phyloP scores from a whole-genome alignment of 2,888 invertebrate genomes.

The Synergus umbraculus region DNA sequence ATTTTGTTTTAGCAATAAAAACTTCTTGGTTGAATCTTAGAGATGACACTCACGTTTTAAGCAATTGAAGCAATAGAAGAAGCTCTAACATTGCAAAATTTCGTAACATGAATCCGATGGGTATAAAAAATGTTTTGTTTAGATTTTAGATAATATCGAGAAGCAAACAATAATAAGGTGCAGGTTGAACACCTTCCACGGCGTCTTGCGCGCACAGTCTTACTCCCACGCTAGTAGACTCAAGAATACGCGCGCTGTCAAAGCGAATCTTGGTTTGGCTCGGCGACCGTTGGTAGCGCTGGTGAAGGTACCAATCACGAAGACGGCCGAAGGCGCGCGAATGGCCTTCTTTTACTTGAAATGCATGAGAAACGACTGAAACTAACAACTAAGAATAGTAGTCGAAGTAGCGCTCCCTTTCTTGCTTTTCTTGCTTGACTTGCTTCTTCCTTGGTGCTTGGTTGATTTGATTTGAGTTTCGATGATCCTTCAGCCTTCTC shows the following conservation, averaged over 20 bases:
- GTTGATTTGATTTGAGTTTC: neutral
- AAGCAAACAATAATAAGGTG: slow-evolving; percentile 44
- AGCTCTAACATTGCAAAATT: neutral
- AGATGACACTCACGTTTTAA: neutral
- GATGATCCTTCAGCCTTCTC: neutral
- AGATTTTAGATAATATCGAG: neutral
- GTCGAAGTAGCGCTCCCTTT: slow-evolving; percentile 12
- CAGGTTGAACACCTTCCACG: slow-evolving; percentile 59
- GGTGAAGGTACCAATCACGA: slow-evolving; percentile 57
- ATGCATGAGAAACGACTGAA: neutral
- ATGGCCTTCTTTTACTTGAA: slow-evolving; percentile 50
- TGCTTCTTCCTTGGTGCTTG: too few relatives aligned
- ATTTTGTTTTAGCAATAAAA: neutral
- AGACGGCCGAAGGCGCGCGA: slow-evolving; percentile 54
- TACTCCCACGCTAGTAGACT: slow-evolving; percentile 74
- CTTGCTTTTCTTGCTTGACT: neutral
- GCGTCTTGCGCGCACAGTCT: slow-evolving; percentile 65
- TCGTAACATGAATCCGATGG: neutral
- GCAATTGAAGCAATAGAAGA: neutral
- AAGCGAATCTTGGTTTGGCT: slow-evolving; percentile 57
- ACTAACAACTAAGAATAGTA: neutral
- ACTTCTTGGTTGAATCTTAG: neutral
- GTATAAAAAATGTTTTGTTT: neutral
- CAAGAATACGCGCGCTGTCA: slow-evolving; percentile 73
- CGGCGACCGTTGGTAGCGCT: slow-evolving; percentile 56